A percentile compares a stretch with the other conserved stretches of the same genome.
Conservation (phyloP, 2,113 vertebrate species). For the Eublepharis macularius region DNA sequence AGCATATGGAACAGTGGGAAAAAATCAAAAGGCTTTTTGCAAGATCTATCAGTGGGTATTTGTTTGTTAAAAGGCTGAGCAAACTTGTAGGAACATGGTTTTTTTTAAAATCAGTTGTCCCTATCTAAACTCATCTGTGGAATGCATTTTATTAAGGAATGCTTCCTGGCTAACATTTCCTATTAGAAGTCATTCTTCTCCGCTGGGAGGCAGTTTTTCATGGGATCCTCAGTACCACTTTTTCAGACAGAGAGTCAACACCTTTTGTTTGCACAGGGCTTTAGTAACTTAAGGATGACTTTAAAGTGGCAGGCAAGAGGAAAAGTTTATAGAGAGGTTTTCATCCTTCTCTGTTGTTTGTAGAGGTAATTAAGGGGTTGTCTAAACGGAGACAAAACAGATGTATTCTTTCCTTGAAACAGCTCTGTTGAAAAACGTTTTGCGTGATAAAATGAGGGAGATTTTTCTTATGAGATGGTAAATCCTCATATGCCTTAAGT, state of each 20-base stretch:
- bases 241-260: background rate
- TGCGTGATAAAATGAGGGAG: background rate
- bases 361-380: background rate
- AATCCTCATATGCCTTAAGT: background rate
- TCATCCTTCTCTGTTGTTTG: background rate
- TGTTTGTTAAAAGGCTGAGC: background rate
- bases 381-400: background rate
- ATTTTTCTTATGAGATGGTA: background rate
- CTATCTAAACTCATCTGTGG: background rate
- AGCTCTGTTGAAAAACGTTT: background rate
- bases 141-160: slow-evolving; percentile 10
- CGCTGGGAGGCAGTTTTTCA: background rate
- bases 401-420: background rate
- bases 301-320: background rate
- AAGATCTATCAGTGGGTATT: no score
- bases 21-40: background rate
- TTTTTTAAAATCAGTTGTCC: background rate
- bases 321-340: background rate
- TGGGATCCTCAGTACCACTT: background rate
- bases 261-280: background rate
- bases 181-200: background rate
- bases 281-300: background rate
- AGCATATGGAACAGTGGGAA: background rate
- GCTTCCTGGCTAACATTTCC: background rate
- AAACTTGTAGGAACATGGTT: background rate